A percentile compares a stretch with the other conserved stretches of the same genome.
Evolutionary conservation across 2,888 invertebrate species (phyloP).

Genomic region (Napeogenes inachia): DNA sequence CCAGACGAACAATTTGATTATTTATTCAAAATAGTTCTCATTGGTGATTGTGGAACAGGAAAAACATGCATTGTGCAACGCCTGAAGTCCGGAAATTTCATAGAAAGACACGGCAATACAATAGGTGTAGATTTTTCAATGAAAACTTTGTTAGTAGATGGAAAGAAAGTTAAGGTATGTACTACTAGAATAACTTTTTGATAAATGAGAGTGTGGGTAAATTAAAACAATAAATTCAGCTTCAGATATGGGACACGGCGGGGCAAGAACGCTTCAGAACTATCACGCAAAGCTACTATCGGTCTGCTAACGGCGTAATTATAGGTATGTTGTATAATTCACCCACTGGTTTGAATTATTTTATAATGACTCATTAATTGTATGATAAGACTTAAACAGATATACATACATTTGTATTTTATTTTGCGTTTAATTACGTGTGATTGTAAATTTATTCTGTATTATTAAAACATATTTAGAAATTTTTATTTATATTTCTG

Average conservation of each 20-base stretch:
- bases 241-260: slow-evolving; percentile 98
- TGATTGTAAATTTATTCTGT: no score
- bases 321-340: slow-evolving; percentile 78
- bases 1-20: slow-evolving; percentile 93
- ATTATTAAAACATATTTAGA: no score
- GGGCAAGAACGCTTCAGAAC: slow-evolving; percentile 97
- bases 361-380: slow-evolving; percentile 12
- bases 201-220: slow-evolving; percentile 7
- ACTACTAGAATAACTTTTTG: slow-evolving; percentile 15
- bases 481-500: no score
- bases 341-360: slow-evolving; percentile 16
- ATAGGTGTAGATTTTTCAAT: slow-evolving; percentile 99
- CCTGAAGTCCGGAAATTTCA: slow-evolving; percentile 96
- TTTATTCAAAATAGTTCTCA: slow-evolving; percentile 95
- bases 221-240: slow-evolving; percentile 67
- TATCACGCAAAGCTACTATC: slow-evolving; percentile 97
- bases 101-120: slow-evolving; percentile 96
- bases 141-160: slow-evolving; percentile 96
- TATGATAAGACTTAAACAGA: no score
- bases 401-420: no score
- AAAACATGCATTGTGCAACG: slow-evolving; percentile 97
- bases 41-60: slow-evolving; percentile 93
- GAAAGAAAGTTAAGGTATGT: slow-evolving; percentile 94
- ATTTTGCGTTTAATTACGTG: no score
- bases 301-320: slow-evolving; percentile 97